phyloP scores from a whole-genome alignment of 2,888 invertebrate genomes.

The Orthonevra nobilis region DNA sequence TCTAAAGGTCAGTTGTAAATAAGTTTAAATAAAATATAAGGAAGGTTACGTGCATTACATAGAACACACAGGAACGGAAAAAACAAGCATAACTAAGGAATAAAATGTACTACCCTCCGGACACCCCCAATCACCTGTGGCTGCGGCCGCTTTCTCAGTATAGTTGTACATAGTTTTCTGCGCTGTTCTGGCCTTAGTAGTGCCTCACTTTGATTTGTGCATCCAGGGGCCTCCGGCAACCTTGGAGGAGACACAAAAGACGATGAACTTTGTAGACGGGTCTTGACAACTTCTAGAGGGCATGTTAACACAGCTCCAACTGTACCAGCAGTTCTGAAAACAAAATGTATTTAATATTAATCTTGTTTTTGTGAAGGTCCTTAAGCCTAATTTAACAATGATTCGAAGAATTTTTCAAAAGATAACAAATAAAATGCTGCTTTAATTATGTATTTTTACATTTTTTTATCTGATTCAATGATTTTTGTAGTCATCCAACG shows the following conservation, averaged over 20 bases:
- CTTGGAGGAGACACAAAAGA: conserved; percentile 81
- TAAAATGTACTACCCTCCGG: conserved; percentile 80
- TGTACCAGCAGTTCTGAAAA: conserved; percentile 94
- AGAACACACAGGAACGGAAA: conserved; percentile 59
- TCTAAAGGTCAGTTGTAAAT: conserved; percentile 73
- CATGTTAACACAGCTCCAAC: conserved; percentile 98
- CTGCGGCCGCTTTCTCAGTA: conserved; percentile 86
- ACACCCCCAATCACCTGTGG: conserved; percentile 82
- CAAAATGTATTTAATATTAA: no score
- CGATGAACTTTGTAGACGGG: conserved; percentile 95
- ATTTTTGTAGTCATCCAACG: no score
- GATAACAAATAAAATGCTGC: no score
- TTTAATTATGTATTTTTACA: no score
- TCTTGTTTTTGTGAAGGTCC: no score
- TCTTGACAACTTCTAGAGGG: conserved; percentile 98
- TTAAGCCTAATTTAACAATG: no score
- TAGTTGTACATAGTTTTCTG: conserved; percentile 88
- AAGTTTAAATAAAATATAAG: conserved; percentile 10
- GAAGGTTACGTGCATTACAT: conserved; percentile 42
- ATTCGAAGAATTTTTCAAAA: no score
- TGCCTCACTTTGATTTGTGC: conserved; percentile 80
- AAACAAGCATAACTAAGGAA: conserved; percentile 68
- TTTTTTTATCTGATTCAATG: no score
- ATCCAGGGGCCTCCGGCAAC: conserved; percentile 79
- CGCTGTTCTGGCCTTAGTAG: conserved; percentile 83